Conservation (phyloP, 2,888 invertebrate species). For the Saturnia pavonia region DNA sequence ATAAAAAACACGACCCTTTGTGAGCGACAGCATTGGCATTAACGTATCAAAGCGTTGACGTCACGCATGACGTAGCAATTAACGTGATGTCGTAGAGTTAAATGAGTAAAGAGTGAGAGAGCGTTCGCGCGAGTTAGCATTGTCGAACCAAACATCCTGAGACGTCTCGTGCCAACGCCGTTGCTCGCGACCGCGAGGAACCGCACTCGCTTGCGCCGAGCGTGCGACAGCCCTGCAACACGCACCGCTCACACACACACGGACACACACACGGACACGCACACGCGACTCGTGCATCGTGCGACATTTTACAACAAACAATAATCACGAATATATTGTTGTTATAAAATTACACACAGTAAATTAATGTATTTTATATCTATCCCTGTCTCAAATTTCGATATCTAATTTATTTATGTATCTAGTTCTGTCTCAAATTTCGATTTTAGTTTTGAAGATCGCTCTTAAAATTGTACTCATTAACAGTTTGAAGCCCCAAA, state of each 20-base stretch:
- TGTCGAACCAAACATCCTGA: constrained; percentile 56
- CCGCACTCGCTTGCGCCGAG: constrained; percentile 52
- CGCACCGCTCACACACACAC: constrained; percentile 21
- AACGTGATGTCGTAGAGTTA: too few species aligned
- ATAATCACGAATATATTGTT: too few species aligned
- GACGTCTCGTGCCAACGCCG: constrained; percentile 44
- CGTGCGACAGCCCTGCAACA: constrained; percentile 43
- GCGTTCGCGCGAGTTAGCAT: too few species aligned
- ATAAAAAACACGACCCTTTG: constrained; percentile 17
- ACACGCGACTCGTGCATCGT: neutral
- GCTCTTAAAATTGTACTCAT: too few species aligned
- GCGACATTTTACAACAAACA: neutral
- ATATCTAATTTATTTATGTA: too few species aligned
- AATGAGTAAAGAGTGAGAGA: too few species aligned
- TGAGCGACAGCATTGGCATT: constrained; percentile 60
- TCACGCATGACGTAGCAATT: constrained; percentile 21
- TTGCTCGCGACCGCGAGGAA: constrained; percentile 43
- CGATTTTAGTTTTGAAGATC: too few species aligned
- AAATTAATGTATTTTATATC: too few species aligned
- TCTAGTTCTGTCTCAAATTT: too few species aligned
- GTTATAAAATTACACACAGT: too few species aligned
- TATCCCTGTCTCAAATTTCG: too few species aligned
- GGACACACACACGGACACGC: constrained; percentile 23
- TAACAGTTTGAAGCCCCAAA: too few species aligned
- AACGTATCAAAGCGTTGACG: constrained; percentile 35